phyloP scores from a whole-genome alignment of 2,888 invertebrate species.

The Metallyticus violacea region DNA sequence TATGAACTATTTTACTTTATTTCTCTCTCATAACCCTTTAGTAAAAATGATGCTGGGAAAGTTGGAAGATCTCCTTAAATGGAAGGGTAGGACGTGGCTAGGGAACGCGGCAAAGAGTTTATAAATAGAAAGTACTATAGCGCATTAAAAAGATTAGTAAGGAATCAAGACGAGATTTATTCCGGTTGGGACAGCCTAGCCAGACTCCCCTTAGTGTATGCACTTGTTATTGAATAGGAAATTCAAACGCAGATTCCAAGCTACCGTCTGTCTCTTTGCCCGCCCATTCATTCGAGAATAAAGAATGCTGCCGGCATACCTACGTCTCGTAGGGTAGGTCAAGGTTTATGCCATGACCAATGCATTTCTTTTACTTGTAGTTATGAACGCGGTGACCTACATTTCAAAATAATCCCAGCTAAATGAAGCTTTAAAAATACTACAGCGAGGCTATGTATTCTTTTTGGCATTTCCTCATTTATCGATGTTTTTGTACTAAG shows the following conservation, averaged over 20 bases:
- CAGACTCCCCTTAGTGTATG: background rate
- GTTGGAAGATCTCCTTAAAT: too few species aligned
- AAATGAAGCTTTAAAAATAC: background rate
- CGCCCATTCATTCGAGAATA: background rate
- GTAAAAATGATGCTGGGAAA: too few species aligned
- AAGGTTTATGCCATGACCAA: slow-evolving; percentile 1
- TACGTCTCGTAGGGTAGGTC: background rate
- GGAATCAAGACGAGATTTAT: background rate
- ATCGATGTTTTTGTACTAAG: too few species aligned
- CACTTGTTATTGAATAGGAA: background rate
- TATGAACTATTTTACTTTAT: too few species aligned
- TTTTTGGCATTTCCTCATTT: too few species aligned
- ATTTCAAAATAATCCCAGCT: background rate
- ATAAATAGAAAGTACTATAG: background rate
- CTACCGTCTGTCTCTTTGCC: background rate
- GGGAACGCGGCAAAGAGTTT: background rate
- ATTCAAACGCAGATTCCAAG: background rate
- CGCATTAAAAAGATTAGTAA: background rate
- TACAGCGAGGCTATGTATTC: too few species aligned
- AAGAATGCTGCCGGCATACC: background rate
- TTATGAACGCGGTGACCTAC: background rate
- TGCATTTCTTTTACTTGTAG: background rate
- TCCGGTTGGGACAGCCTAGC: background rate
- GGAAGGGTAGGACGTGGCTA: too few species aligned
- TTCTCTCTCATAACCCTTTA: too few species aligned